Evolutionary conservation across 2,888 invertebrate genomes (phyloP), one percentile per base, ranked within the genome.

Genomic region (Nysson spinosus): DNA sequence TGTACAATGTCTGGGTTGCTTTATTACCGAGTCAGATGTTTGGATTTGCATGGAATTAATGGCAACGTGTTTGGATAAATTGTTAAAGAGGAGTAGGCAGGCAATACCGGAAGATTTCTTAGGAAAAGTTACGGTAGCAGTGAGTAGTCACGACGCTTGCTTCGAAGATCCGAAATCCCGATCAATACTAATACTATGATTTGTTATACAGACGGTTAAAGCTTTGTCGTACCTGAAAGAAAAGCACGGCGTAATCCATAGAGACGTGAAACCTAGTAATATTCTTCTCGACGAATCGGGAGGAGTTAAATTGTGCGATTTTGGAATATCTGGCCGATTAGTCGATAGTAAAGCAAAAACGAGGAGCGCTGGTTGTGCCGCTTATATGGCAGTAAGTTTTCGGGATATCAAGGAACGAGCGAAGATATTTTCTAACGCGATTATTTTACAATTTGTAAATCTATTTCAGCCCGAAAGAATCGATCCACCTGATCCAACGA

Each of bases 1-100:
- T 78, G 99, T 99, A 77, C 93, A 96, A 86, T 99, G 98, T 87
- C 91, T 97, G 82, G 99, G 99, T 34, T 98, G 97, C 89, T 98
- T 99, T 88, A 97, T 99, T 52, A 97, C 96, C 0, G 96, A 96
- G 85, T 94, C 96, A 0, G 98, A 99, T 87, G 98, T 99, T 0
- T 99, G 99, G 97, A 99, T 99, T 85, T 99, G 99, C 87, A 99
- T 99, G 99, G 99, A 99, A 89, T 90, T 99, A 75, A 99, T 99
- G 99, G 94, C 97, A 9, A 97, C 98, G 14, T 99, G 99, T 89
- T 95, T 99, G 85, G 99, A 99, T 87, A 99, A 99, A 89, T 89
- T 99, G 82, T 90, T 98, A 65, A 97, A 96, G 88, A 89, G 93
- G 77, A 90, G 95, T 30, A 93, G 93, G 66, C 92, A 92, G 74